Base-by-base conservation (phyloP, 2,797 vertebrate species). In the Kryptopterus vitreolus region DNA sequence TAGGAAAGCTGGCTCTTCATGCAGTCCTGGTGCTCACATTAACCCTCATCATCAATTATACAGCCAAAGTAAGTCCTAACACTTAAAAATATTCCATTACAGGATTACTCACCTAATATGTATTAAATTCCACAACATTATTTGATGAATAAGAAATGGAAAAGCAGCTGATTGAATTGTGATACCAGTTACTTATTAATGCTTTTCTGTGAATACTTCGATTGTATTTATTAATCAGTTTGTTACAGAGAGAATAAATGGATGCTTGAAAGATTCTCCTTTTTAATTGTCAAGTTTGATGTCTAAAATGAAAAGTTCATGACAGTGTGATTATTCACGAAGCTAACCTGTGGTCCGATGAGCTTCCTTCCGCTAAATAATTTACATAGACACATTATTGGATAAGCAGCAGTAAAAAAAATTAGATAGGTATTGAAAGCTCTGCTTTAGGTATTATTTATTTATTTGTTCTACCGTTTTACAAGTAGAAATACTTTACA, bases 41-140 rank as follows among this genome's bases (percentile, higher is more conserved):
- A 88, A 96, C 96, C 65, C 74, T 95, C 62, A 82, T 92, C 82
- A 93, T 97, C 90, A 97, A 99, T 93, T 96, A 93, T 88, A 85
- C 93, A 73, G 89, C 94, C 83, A 98, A 98, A 96, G 97, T 98
- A 89, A 88, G 79, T 68, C 38, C 18, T 71, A 77, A 77, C 77
- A 82, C 16, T 35, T 81, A 72, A 55, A 71, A 72, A 53, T 55
- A 72, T 71, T 71, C 20, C 2, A 3, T 57, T 33, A 26, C 53
- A 58, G 13, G 11, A 20, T 33, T 57, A 24, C n/a, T 35, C 29
- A 72, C 8, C 20, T 35, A 7, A 35, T 1, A 38, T n/a, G 22
- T 6, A 3, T 53, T 11, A 18, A n/a, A 20, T 33, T 72, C 0
- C 2, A 15, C 55, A 15, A 12, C 53, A n/a, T 53, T 35, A 2